A percentile compares a stretch with the other conserved stretches of the same genome.
Evolutionary conservation across 2,888 invertebrate genomes (phyloP).

Genomic region (Nyleta sp.): DNA sequence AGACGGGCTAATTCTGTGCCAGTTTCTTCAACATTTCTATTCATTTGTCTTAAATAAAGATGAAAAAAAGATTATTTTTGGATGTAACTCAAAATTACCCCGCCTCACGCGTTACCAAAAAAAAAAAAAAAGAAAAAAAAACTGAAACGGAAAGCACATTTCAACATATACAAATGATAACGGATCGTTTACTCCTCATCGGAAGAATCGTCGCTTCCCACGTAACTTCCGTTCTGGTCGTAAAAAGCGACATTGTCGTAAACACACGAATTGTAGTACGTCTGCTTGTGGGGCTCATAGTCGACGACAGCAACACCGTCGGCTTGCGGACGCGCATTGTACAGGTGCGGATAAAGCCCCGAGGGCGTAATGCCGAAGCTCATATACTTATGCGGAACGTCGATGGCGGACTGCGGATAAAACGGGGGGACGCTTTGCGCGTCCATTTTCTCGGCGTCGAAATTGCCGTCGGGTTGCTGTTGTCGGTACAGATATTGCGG

Average conservation of each 20-base stretch:
- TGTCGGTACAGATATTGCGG: conserved; percentile 76
- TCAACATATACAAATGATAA: no score
- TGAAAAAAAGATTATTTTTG: no score
- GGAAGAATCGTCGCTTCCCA: conserved; percentile 75
- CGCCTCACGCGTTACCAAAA: no score
- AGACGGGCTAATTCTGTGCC: no score
- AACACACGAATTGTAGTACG: conserved; percentile 76
- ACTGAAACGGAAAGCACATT: no score
- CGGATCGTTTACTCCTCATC: conserved; percentile 75
- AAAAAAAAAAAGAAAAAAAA: no score
- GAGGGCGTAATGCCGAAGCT: conserved; percentile 72
- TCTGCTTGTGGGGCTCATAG: conserved; percentile 76
- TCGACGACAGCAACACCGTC: conserved; percentile 77
- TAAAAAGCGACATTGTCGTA: conserved; percentile 72
- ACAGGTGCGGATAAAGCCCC: conserved; percentile 78
- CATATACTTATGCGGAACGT: conserved; percentile 72
- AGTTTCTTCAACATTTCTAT: no score
- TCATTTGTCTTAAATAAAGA: no score
- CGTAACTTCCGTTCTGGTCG: conserved; percentile 63
- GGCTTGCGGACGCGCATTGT: conserved; percentile 74
- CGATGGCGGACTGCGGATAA: conserved; percentile 58
- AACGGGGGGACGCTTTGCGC: conserved; percentile 55
- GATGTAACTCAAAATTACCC: no score
- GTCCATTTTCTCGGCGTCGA: conserved; percentile 59
- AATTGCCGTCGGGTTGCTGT: conserved; percentile 65